phyloP scores from a whole-genome alignment of 2,797 vertebrate genomes.

The Neoniphon sammara region DNA sequence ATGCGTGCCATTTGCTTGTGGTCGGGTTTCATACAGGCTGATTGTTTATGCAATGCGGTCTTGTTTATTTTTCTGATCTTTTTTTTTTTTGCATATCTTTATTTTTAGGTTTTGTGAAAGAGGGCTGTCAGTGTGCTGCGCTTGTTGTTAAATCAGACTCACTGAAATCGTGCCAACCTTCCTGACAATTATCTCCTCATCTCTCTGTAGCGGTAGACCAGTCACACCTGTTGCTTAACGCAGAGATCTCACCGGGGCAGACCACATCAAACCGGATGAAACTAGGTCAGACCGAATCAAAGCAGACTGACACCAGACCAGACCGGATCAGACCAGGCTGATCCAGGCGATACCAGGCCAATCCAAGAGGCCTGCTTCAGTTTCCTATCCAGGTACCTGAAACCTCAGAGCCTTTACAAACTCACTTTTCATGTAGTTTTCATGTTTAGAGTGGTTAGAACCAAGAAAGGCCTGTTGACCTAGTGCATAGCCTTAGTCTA shows the following conservation, averaged over 20 bases:
- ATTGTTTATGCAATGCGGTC: not conserved
- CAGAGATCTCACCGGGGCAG: constrained; percentile 33
- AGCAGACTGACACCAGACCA: constrained; percentile 49
- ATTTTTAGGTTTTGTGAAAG: not conserved
- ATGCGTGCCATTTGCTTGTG: not conserved
- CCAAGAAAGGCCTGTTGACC: not conserved
- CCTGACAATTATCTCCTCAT: constrained; percentile 3
- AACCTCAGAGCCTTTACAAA: not conserved
- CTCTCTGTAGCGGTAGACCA: constrained; percentile 44
- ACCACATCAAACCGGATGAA: constrained; percentile 57
- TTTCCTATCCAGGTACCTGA: constrained; percentile 74
- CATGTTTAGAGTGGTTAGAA: constrained; percentile 29
- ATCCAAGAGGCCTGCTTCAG: constrained; percentile 67
- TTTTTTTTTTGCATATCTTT: not conserved
- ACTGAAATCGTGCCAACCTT: not conserved
- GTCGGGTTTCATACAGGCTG: not conserved
- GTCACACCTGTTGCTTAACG: constrained; percentile 39
- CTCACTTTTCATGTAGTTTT: not conserved
- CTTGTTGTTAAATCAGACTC: too few species aligned
- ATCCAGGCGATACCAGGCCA: constrained; percentile 47
- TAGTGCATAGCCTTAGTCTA: not conserved
- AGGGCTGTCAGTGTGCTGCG: too few species aligned
- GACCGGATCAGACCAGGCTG: constrained; percentile 50
- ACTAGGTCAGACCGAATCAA: constrained; percentile 54
- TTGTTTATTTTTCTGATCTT: not conserved